These are phyloP conservation scores for Heloderma charlesbogerti DNA, from an alignment of 2,113 vertebrate genomes.

Conservation along the genomic window DNA sequence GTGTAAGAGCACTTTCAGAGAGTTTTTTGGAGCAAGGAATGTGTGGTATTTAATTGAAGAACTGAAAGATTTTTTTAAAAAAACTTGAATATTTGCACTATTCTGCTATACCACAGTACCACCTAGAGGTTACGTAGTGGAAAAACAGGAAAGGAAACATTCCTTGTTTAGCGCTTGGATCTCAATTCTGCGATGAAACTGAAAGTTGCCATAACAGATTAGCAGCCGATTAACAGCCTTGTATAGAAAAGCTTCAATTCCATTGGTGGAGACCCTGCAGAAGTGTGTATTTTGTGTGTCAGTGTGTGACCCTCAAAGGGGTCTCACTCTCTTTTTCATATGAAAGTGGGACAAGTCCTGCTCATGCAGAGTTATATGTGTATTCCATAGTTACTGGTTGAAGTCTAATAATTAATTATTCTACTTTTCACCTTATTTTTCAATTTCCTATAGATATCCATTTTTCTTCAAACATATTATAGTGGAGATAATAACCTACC, in stretches of 20 bases:
- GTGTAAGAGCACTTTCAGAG: too few species aligned
- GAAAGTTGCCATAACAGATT: too few species aligned
- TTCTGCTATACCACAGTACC: too few species aligned
- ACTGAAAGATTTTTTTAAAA: too few species aligned
- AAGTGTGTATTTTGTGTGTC: neutral
- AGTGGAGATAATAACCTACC: neutral
- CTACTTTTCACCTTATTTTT: neutral
- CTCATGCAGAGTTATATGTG: neutral
- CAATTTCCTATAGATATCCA: neutral
- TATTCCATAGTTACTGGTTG: neutral
- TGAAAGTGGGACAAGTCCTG: neutral
- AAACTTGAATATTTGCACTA: too few species aligned
- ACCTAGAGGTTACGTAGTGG: too few species aligned
- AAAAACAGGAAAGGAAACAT: too few species aligned
- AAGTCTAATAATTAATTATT: constrained; percentile 2
- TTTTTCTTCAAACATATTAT: neutral
- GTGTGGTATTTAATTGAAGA: too few species aligned
- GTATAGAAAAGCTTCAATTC: neutral
- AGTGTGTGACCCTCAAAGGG: neutral
- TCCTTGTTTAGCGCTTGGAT: too few species aligned
- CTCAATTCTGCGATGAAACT: too few species aligned
- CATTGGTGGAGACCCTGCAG: neutral
- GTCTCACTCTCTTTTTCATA: neutral
- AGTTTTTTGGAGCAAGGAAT: too few species aligned
- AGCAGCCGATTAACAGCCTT: too few species aligned